phyloP scores from a whole-genome alignment of 2,797 vertebrate genomes.

The Nothura maculosa region DNA sequence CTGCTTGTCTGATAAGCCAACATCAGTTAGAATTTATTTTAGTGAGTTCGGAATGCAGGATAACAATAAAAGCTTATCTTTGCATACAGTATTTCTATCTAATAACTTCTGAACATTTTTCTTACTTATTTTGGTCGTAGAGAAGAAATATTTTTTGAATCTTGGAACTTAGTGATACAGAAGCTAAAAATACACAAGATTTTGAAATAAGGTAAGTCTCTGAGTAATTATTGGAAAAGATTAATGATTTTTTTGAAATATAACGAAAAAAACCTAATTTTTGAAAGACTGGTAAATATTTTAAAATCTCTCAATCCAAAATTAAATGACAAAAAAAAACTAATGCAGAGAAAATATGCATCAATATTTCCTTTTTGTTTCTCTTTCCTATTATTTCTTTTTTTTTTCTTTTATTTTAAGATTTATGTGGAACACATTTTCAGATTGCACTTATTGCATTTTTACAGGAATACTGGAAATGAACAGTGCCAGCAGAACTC shows the following conservation, averaged over 20 bases:
- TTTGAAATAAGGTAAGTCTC: neutral
- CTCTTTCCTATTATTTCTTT: rapidly evolving
- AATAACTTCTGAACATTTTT: neutral
- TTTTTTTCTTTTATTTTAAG: neutral
- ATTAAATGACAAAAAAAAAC: neutral
- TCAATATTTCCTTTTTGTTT: rapidly evolving
- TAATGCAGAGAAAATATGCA: neutral
- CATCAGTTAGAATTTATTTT: neutral
- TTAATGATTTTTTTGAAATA: neutral
- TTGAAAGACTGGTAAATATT: neutral
- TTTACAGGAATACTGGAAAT: neutral
- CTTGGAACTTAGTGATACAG: neutral
- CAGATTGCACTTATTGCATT: neutral
- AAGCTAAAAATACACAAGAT: neutral
- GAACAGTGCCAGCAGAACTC: neutral
- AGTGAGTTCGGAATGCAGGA: neutral
- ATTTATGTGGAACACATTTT: neutral
- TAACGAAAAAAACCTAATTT: neutral
- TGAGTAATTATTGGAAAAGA: neutral
- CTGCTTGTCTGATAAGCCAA: neutral
- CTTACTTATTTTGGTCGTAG: neutral
- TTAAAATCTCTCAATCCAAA: neutral
- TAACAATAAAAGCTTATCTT: neutral
- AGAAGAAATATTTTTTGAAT: neutral
- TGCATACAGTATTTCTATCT: neutral